phyloP scores from a whole-genome alignment of 2,797 vertebrate species.

The Liparis tanakae region DNA sequence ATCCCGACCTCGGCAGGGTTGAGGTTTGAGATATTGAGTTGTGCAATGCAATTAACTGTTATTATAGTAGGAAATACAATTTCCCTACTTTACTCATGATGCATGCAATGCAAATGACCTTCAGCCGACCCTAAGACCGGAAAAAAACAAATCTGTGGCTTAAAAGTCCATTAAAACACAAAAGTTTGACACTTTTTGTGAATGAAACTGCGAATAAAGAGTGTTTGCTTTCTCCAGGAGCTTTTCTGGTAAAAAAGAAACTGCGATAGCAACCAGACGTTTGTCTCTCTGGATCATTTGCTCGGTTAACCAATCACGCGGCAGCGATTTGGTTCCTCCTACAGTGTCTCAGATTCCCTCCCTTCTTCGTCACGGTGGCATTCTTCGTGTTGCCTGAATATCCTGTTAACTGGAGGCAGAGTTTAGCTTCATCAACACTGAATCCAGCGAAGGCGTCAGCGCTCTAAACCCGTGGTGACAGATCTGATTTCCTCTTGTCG shows the following conservation, averaged over 20 bases:
- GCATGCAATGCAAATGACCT: too few relatives aligned
- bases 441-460: not conserved
- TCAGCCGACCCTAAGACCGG: too few relatives aligned
- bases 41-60: too few relatives aligned
- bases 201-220: not conserved
- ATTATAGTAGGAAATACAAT: too few relatives aligned
- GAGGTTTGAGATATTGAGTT: too few relatives aligned
- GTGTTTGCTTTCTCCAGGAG: not conserved
- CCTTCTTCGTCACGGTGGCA: too few relatives aligned
- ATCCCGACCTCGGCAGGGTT: too few relatives aligned
- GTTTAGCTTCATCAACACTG: not conserved
- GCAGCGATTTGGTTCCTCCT: not conserved
- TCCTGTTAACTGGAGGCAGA: not conserved
- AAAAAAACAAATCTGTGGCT: too few relatives aligned
- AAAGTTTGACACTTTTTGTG: not conserved
- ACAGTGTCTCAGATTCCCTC: too few relatives aligned
- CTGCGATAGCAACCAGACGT: slow-evolving; percentile 9
- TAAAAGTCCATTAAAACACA: not conserved
- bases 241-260: not conserved
- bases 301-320: not conserved
- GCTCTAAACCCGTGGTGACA: slow-evolving; percentile 9
- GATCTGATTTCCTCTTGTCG: slow-evolving; percentile 2
- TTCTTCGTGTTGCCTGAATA: too few relatives aligned
- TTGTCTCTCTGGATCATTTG: slow-evolving; percentile 4
- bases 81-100: too few relatives aligned